Base-by-base conservation (phyloP, 2,797 vertebrate species). In the Cyclopterus lumpus region DNA sequence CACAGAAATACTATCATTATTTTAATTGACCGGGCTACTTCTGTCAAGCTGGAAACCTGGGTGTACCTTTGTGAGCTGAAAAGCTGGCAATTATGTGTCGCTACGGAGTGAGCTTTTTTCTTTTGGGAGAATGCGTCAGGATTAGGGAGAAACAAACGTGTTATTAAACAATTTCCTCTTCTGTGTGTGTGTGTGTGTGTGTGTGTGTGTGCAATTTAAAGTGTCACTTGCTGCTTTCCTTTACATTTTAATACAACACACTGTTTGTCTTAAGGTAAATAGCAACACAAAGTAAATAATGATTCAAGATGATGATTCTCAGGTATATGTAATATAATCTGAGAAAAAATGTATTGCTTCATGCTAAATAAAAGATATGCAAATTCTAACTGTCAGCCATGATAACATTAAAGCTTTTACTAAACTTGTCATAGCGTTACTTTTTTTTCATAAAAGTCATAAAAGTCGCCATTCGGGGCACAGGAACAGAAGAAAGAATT, bases 131-230 rank as follows among this genome's bases (percentile, higher is more conserved):
- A 89, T 92, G 92, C 69, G 84, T 55, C 58, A 86, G 94, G 90
- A 93, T 93, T 93, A 95, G 22, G 81, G 59, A 62, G 73, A 89
- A 84, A 91, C 91, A 86, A 91, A 94, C 84, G 46, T 89, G 71
- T 92, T 86, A 95, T 93, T 94, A 92, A 88, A 89, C 59, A 91
- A 91, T 91, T 93, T 93, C 88, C 85, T 84, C 75, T 81, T 78
- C 60, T 91, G 84, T 87, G 79, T 82, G 42, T 81, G n/a, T 77
- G 38, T 40, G 38, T 40, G 38, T 40, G 38, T 40, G 38, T 78
- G 62, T 90, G 84, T 87, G 80, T 82, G 46, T 81, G 49, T 77
- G 78, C 77, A 53, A 75, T 81, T 75, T 86, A 79, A 73, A 84
- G 70, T 81, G 77, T 42, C 72, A 73, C 76, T 79, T 36, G 69